Evolutionary conservation across 2,797 vertebrate species (phyloP).

Genomic region (Cyprinella venusta): DNA sequence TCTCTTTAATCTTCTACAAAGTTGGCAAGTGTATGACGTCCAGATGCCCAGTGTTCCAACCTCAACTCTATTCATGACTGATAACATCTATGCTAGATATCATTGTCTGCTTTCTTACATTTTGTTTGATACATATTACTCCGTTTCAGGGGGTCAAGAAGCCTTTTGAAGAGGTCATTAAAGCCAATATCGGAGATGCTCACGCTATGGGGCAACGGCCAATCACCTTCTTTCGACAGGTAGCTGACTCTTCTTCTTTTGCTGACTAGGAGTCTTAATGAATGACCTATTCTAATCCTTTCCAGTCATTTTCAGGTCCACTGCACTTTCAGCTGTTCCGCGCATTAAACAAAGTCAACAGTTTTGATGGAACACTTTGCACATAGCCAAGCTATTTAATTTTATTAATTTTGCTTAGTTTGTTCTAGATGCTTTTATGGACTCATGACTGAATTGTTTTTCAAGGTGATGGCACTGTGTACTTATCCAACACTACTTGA

Average conservation of each 20-base stretch:
- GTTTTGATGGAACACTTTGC: neutral
- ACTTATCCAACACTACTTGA: conserved; percentile 84
- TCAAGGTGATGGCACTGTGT: conserved; percentile 86
- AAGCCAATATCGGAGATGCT: conserved; percentile 90
- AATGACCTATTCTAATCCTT: neutral
- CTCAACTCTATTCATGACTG: neutral
- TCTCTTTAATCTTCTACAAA: neutral
- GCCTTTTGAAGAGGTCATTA: conserved; percentile 88
- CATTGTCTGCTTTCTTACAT: neutral
- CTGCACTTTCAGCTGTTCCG: conserved; percentile 14
- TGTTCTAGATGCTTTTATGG: conserved; percentile 5
- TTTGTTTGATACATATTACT: neutral
- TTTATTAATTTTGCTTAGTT: neutral
- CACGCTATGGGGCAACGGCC: conserved; percentile 94
- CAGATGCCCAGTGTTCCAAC: neutral
- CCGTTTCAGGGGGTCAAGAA: conserved; percentile 85
- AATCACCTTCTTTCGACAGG: conserved; percentile 93
- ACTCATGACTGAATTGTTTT: conserved; percentile 25
- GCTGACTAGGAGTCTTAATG: neutral
- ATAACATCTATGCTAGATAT: neutral
- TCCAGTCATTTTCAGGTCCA: conserved; percentile 16
- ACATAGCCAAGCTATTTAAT: neutral
- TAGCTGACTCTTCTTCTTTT: conserved; percentile 59
- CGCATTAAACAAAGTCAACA: conserved; percentile 31
- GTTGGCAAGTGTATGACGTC: neutral